These are phyloP conservation scores for Hydrozoanthus tunicans DNA, from an alignment of 64 coral and sea anemone genomes.

Conservation along the genomic window DNA sequence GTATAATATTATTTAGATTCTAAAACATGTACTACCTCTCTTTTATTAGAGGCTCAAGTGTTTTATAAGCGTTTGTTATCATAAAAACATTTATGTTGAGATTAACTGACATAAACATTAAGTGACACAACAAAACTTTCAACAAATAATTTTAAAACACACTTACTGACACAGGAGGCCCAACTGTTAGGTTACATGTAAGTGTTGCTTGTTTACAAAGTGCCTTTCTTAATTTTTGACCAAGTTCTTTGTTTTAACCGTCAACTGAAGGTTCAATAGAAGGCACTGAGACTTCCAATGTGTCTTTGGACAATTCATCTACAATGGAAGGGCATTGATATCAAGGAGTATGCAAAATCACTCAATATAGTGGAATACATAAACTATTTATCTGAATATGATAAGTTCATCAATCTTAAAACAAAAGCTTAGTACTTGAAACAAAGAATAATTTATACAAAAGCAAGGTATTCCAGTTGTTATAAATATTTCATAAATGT, in stretches of 20 bases:
- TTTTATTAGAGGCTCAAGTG: slow-evolving; percentile 19
- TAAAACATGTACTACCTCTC: neutral
- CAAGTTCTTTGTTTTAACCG: slow-evolving; percentile 15
- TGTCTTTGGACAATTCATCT: slow-evolving; percentile 29
- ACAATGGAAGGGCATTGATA: slow-evolving; percentile 14
- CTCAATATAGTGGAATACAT: slow-evolving; percentile 5
- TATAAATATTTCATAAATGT: slow-evolving; percentile 21
- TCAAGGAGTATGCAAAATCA: slow-evolving; percentile 42
- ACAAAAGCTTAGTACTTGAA: slow-evolving; percentile 33
- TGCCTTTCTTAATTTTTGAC: slow-evolving; percentile 34
- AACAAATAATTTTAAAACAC: slow-evolving; percentile 26
- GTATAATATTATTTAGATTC: slow-evolving; percentile 21
- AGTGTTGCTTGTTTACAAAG: slow-evolving; percentile 21
- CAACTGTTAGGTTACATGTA: slow-evolving; percentile 38
- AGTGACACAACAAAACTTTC: slow-evolving; percentile 30
- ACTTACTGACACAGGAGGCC: slow-evolving; percentile 39
- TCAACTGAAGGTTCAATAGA: slow-evolving; percentile 26
- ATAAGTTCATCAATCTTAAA: slow-evolving; percentile 28
- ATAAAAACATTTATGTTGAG: slow-evolving; percentile 22
- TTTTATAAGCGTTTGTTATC: neutral
- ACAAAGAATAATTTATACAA: slow-evolving; percentile 12
- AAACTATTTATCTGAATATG: slow-evolving; percentile 6
- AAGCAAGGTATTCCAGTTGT: slow-evolving; percentile 32
- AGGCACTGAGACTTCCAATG: slow-evolving; percentile 26
- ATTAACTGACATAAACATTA: slow-evolving; percentile 31